Conservation (phyloP, 2,888 invertebrate genomes). For the Cerastoderma edule region DNA sequence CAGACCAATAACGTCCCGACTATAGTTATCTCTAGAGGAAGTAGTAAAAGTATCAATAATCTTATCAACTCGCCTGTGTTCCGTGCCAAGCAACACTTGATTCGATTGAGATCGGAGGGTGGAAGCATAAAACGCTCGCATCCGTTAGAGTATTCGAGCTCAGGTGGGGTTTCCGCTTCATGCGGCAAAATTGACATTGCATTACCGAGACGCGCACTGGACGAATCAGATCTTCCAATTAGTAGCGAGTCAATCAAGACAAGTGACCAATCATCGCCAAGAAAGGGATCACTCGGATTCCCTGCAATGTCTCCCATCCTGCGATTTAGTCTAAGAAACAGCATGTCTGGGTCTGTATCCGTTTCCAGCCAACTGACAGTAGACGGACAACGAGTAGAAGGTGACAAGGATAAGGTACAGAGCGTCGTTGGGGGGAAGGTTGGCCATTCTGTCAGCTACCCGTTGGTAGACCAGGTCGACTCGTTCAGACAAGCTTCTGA, state of each 20-base stretch:
- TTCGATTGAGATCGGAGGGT: background rate
- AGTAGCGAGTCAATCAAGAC: background rate
- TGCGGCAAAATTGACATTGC: background rate
- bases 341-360: background rate
- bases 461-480: background rate
- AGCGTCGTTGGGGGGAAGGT: background rate
- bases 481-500: background rate
- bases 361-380: background rate
- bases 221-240: background rate
- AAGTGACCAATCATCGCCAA: background rate
- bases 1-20: constrained; percentile 17
- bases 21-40: constrained; percentile 46
- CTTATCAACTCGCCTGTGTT: background rate
- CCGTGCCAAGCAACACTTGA: background rate
- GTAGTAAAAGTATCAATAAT: constrained; percentile 31
- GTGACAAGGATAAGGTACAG: too few species aligned
- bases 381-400: too few species aligned
- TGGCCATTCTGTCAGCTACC: background rate
- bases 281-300: background rate
- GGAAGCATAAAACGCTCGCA: background rate
- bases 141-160: background rate
- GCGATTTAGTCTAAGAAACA: constrained; percentile 2
- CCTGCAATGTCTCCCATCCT: background rate
- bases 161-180: background rate
- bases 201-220: constrained; percentile 1